These are phyloP conservation scores for Acomys russatus DNA, from an alignment of 2,797 vertebrate genomes.

Conservation along the genomic window DNA sequence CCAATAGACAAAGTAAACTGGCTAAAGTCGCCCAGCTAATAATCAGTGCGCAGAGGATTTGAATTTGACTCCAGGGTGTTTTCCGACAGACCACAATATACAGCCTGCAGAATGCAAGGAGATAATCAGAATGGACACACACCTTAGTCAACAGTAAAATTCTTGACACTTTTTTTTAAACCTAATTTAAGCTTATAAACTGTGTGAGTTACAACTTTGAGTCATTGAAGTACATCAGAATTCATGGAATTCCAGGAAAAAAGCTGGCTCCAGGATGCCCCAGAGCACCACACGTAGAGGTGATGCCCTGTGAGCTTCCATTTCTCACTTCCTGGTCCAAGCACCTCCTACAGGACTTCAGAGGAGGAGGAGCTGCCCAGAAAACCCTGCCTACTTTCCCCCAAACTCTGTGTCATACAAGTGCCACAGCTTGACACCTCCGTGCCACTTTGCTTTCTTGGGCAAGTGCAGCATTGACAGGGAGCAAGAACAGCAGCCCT, in stretches of 20 bases:
- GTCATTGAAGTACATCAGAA: neutral
- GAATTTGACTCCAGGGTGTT: neutral
- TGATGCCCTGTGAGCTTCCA: neutral
- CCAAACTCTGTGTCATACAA: neutral
- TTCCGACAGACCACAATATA: neutral
- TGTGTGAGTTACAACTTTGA: neutral
- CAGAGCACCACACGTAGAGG: neutral
- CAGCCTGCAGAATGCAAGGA: neutral
- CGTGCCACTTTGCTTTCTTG: neutral
- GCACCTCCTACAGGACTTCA: neutral
- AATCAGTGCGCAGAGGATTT: neutral
- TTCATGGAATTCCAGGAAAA: neutral
- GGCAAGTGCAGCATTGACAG: slow-evolving; percentile 44
- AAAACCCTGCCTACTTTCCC: neutral
- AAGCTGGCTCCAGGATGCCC: neutral
- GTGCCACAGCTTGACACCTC: neutral
- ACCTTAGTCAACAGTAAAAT: neutral
- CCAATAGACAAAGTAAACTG: neutral
- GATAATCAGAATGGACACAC: neutral
- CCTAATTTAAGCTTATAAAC: slow-evolving; percentile 17
- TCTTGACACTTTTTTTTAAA: neutral
- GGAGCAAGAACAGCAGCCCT: neutral
- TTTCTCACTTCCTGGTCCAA: neutral
- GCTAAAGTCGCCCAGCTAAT: neutral
- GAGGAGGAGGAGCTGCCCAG: neutral